Conservation (phyloP, 2,888 invertebrate species). For the Hemithea aestivaria region DNA sequence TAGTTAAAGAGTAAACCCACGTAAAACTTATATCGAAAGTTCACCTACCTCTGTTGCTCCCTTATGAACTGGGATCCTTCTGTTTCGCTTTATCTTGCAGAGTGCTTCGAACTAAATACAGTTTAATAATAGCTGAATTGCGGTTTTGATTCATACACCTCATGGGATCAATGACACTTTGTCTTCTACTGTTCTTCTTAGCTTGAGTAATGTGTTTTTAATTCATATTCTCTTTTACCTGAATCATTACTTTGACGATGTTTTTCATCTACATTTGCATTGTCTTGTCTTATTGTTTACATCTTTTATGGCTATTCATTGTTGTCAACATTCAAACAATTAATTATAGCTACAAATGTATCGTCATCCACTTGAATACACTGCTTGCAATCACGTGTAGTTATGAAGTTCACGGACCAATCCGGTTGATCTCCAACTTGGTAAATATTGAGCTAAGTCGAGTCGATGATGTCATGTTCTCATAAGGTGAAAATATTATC, state of each 20-base stretch:
- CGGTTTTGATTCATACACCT: constrained; percentile 26
- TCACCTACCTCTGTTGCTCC: constrained; percentile 38
- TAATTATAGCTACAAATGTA: not conserved
- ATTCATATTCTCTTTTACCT: too few relatives aligned
- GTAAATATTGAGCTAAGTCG: constrained; percentile 55
- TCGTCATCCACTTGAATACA: constrained; percentile 12
- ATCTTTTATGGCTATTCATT: too few relatives aligned
- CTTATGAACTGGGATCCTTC: constrained; percentile 35
- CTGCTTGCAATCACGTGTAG: constrained; percentile 16
- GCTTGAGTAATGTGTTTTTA: too few relatives aligned
- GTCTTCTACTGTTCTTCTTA: too few relatives aligned
- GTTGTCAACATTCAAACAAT: too few relatives aligned
- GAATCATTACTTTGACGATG: too few relatives aligned
- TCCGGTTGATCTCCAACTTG: constrained; percentile 29
- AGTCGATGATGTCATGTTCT: constrained; percentile 62
- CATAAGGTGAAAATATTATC: constrained; percentile 47
- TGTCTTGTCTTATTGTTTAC: too few relatives aligned
- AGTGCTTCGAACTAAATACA: constrained; percentile 53
- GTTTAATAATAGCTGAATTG: constrained; percentile 37
- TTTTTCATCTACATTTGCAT: too few relatives aligned
- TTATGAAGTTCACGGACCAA: constrained; percentile 43
- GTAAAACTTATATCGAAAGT: constrained; percentile 20
- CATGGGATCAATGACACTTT: constrained; percentile 20
- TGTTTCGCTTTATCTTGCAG: constrained; percentile 48
- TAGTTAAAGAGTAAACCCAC: too few relatives aligned